Conservation (phyloP, 2,113 vertebrate genomes). For the Penelope pileata region DNA sequence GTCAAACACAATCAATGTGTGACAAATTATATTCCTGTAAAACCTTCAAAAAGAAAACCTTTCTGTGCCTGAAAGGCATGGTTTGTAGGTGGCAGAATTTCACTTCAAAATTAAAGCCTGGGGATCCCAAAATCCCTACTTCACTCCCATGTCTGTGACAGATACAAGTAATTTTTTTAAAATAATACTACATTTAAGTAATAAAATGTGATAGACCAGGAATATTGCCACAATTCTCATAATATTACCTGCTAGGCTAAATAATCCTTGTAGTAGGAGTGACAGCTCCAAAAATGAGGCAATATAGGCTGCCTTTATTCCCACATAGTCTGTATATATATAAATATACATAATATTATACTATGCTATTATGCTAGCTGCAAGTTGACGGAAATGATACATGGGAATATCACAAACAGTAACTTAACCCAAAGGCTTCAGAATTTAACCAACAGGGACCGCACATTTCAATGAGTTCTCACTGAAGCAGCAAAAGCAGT, state of each 20-base stretch:
- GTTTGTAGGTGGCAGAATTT: not conserved
- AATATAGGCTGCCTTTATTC: not conserved
- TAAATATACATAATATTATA: not conserved
- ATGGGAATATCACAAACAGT: not conserved
- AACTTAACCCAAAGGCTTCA: not conserved
- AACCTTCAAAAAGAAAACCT: not conserved
- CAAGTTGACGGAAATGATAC: not conserved
- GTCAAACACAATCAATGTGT: constrained; percentile 40
- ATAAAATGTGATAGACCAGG: not conserved
- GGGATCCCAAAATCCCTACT: not conserved
- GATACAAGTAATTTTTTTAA: not conserved
- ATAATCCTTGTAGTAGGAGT: not conserved
- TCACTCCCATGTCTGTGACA: not conserved
- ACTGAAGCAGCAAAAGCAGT: not conserved
- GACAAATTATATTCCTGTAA: constrained; percentile 20
- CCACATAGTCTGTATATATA: not conserved
- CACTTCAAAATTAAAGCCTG: not conserved
- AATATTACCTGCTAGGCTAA: not conserved
- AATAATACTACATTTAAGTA: not conserved
- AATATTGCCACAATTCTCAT: not conserved
- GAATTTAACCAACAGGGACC: not conserved
- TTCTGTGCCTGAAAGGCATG: not conserved
- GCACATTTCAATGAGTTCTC: not conserved
- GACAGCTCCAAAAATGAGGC: not conserved
- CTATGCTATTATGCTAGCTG: not conserved